Percentiles rank a stretch among this genome's conserved stretches.
Evolutionary conservation across 2,113 vertebrate genomes (phyloP).

Genomic region (Egretta garzetta): DNA sequence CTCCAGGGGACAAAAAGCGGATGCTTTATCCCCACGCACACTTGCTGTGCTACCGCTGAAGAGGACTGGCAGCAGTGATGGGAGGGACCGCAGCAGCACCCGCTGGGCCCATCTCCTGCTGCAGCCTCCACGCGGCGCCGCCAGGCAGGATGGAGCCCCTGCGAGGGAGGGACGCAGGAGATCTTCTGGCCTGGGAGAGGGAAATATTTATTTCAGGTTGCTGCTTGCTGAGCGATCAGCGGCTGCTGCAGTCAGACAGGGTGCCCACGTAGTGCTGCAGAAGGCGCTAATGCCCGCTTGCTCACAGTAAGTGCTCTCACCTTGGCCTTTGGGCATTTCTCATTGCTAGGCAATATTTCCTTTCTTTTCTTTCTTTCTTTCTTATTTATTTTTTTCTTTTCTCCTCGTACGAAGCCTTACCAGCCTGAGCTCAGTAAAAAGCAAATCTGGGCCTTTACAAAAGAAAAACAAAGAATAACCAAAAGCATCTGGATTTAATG

Average conservation of each 20-base stretch:
- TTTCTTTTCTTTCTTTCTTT: neutral
- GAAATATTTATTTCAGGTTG: neutral
- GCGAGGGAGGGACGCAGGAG: neutral
- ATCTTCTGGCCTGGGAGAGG: neutral
- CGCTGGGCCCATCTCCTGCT: rapidly evolving
- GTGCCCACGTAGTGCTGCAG: neutral
- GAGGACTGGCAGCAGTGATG: rapidly evolving
- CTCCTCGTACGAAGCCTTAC: neutral
- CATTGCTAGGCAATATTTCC: neutral
- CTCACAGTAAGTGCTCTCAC: neutral
- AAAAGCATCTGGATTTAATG: neutral
- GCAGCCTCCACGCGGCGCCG: rapidly evolving
- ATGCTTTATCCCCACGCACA: rapidly evolving
- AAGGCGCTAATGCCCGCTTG: neutral
- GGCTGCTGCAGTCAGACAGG: neutral
- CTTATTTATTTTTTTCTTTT: rapidly evolving
- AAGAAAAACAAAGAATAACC: neutral
- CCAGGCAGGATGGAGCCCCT: rapidly evolving
- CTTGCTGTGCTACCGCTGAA: no score
- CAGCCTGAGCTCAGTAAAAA: neutral
- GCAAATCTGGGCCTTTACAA: neutral
- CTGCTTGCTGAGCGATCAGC: neutral
- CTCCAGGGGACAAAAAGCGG: rapidly evolving
- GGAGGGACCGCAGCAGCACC: rapidly evolving
- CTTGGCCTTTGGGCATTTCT: neutral